phyloP scores from a whole-genome alignment of 2,113 vertebrate genomes.

The Aptenodytes patagonicus region DNA sequence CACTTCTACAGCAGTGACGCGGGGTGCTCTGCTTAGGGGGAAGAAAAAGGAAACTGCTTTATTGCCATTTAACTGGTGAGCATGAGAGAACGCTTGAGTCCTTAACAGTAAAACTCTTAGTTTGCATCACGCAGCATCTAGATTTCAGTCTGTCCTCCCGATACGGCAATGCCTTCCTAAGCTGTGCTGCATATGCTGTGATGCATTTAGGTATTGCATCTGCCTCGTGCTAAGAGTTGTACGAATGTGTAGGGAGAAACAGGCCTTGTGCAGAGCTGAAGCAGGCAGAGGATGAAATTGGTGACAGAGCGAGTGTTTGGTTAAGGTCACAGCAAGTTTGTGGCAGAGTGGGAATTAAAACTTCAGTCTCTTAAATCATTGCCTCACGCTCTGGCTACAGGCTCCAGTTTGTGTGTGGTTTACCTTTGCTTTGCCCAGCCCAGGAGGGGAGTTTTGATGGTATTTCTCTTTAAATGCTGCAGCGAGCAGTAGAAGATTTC shows the following conservation, averaged over 20 bases:
- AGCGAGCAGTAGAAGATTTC: not conserved
- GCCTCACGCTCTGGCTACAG: not conserved
- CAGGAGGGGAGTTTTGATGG: too few species aligned
- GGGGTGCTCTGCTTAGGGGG: not conserved
- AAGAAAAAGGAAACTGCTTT: not conserved
- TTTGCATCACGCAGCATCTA: not conserved
- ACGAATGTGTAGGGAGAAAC: accelerated
- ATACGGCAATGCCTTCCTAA: accelerated
- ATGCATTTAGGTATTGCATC: not conserved
- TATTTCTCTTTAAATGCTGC: not conserved
- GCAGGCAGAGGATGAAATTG: not conserved
- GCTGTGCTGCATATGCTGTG: accelerated
- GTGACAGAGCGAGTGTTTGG: not conserved
- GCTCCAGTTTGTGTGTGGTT: not conserved
- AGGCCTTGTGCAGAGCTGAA: not conserved
- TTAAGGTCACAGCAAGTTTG: not conserved
- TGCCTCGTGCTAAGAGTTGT: not conserved
- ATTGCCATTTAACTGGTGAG: not conserved
- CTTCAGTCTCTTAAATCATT: too few species aligned
- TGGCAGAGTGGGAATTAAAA: not conserved
- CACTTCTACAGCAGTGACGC: not conserved
- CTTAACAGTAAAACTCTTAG: not conserved
- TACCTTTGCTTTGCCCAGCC: not conserved
- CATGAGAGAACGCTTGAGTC: not conserved
- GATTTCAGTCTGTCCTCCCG: not conserved